Evolutionary conservation across 1,140 invertebrate genomes (phyloP).

Genomic region (Brachionus calyciflorus): DNA sequence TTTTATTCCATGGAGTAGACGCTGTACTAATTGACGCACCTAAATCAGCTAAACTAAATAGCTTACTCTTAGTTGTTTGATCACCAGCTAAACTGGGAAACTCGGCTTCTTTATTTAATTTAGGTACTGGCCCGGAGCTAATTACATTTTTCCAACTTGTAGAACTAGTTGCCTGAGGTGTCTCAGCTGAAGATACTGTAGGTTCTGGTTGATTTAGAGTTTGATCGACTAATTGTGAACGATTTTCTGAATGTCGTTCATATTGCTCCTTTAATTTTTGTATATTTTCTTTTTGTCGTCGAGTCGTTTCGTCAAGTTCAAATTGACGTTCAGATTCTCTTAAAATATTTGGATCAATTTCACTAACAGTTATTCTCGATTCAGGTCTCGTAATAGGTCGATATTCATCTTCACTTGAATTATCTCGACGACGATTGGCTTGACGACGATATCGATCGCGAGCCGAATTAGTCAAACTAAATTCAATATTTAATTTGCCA

Average conservation of each 20-base stretch:
- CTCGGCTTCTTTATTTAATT: not conserved
- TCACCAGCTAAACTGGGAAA: not conserved
- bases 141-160: not conserved
- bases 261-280: not conserved
- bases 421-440: not conserved
- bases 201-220: not conserved
- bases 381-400: not conserved
- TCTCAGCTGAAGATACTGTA: not conserved
- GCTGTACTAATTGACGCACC: not conserved
- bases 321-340: not conserved
- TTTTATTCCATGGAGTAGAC: no score
- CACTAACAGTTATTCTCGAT: not conserved
- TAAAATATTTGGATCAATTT: not conserved
- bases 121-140: not conserved
- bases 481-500: constrained; percentile 36
- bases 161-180: not conserved
- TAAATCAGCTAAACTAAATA: not conserved
- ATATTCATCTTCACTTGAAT: not conserved
- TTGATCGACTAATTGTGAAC: not conserved
- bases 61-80: not conserved
- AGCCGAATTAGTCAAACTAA: not conserved
- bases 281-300: not conserved
- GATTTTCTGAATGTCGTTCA: not conserved
- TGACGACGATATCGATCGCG: not conserved
- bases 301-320: not conserved